phyloP scores from a whole-genome alignment of 2,797 vertebrate species.

The Bothrops alternatus region DNA sequence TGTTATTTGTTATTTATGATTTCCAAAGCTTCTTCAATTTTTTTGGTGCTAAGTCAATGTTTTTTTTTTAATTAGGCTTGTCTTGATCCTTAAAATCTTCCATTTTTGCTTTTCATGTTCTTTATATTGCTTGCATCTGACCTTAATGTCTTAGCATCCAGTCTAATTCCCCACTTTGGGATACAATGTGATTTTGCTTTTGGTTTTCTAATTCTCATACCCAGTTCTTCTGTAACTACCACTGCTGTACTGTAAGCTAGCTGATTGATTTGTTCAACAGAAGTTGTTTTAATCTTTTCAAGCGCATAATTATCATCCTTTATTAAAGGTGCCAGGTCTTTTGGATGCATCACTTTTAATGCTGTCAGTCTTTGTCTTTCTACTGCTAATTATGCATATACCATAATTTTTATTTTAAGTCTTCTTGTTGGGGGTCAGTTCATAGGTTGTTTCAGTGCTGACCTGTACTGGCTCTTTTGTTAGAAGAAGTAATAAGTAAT shows the following conservation, averaged over 20 bases:
- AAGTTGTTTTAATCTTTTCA: neutral
- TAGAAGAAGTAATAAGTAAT: neutral
- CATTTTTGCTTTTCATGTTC: neutral
- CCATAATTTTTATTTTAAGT: neutral
- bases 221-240: neutral
- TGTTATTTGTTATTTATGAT: neutral
- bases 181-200: neutral
- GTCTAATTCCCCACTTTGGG: neutral
- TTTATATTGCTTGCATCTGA: neutral
- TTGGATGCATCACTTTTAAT: neutral
- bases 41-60: neutral
- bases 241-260: neutral
- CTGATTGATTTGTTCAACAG: neutral
- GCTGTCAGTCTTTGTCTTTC: neutral
- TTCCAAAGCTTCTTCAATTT: neutral
- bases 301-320: neutral
- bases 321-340: neutral
- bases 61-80: neutral
- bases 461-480: neutral
- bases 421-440: neutral
- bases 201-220: neutral
- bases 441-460: neutral
- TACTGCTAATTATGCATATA: neutral
- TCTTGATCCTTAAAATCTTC: neutral
- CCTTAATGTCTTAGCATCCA: neutral